phyloP scores from a whole-genome alignment of 1,140 invertebrate genomes.

The Drepana arcuata region DNA sequence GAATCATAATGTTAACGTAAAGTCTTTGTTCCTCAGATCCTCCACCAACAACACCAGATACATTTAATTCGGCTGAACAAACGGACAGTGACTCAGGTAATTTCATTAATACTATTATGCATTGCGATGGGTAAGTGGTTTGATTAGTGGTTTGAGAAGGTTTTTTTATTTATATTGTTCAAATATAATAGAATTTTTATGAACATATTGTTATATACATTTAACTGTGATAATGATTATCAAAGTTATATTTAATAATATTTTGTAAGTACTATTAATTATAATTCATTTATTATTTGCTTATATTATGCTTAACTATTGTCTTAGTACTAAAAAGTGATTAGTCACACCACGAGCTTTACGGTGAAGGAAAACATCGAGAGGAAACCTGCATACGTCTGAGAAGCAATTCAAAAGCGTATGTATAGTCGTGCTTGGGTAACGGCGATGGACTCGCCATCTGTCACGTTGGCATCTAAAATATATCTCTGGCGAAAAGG shows the following conservation, averaged over 20 bases:
- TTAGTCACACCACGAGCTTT: no score
- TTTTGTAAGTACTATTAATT: not conserved
- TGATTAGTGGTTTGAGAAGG: no score
- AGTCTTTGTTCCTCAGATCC: conserved; percentile 20
- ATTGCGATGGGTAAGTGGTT: conserved; percentile 1
- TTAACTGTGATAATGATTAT: not conserved
- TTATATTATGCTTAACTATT: no score
- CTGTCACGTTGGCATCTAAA: no score
- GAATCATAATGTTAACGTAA: not conserved
- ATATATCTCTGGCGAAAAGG: no score
- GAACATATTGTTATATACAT: not conserved
- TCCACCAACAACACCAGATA: conserved; percentile 12
- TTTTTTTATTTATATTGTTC: conserved; percentile 2
- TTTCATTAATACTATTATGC: conserved; percentile 8
- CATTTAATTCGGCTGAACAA: conserved; percentile 12
- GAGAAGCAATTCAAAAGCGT: no score
- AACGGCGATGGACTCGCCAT: no score
- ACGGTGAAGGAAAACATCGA: no score
- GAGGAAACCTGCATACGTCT: no score
- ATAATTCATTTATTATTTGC: no score
- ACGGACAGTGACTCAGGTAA: conserved; percentile 16
- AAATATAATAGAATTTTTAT: not conserved
- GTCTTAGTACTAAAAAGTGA: no score
- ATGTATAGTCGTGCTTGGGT: no score
- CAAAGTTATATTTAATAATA: not conserved